These are phyloP conservation scores for Enteromius afrohamiltoni DNA, from an alignment of 2,797 vertebrate species.

Conservation along the genomic window DNA sequence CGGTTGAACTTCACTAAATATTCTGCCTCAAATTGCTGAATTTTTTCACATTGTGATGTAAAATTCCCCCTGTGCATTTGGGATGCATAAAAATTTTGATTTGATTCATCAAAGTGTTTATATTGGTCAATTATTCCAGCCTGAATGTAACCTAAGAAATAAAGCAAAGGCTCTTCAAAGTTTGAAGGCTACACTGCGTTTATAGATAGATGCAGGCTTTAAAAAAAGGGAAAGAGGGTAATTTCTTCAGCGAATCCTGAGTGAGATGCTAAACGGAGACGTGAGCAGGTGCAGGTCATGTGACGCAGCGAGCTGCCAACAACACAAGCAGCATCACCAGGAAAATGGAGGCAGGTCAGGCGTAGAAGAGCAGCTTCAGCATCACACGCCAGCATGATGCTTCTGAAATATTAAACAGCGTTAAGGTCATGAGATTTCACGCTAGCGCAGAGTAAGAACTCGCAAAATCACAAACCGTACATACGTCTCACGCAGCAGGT, in stretches of 20 bases:
- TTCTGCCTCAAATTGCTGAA: background rate
- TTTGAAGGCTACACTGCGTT: background rate
- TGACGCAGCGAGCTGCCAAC: constrained; percentile 74
- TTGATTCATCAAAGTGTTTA: background rate
- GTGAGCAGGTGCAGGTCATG: constrained; percentile 77
- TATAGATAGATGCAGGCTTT: background rate
- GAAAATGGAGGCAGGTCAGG: constrained; percentile 76
- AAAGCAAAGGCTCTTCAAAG: background rate
- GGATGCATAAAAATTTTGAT: too few relatives aligned
- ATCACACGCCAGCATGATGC: constrained; percentile 55
- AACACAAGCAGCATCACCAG: constrained; percentile 78
- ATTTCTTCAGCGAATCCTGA: background rate
- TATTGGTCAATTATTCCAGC: background rate
- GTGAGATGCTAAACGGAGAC: constrained; percentile 57
- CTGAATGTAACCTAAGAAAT: background rate
- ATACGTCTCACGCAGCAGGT: constrained; percentile 67
- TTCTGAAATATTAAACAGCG: constrained; percentile 23
- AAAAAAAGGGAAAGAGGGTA: background rate
- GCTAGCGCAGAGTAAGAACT: constrained; percentile 7
- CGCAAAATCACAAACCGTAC: constrained; percentile 2
- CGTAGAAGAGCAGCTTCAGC: constrained; percentile 62
- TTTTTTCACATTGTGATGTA: background rate
- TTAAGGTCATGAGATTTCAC: constrained; percentile 40
- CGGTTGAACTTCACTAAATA: background rate
- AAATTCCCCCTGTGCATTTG: background rate